Percentiles rank a stretch among this genome's conserved stretches.
phyloP scores from a whole-genome alignment of 2,113 vertebrate genomes.

The Serilophus lunatus region DNA sequence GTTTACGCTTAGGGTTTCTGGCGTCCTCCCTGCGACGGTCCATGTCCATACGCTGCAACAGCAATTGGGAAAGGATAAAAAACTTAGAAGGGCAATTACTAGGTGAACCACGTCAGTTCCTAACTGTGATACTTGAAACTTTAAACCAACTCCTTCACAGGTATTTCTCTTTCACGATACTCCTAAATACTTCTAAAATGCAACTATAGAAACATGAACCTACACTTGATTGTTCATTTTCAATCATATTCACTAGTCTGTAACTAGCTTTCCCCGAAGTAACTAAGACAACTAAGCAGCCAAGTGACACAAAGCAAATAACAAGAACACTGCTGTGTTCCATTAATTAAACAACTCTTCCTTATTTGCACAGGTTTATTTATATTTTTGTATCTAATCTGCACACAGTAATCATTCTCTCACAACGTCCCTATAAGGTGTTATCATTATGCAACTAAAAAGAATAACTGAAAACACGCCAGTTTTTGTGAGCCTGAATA shows the following conservation, averaged over 20 bases:
- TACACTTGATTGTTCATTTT: neutral
- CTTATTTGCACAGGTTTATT: neutral
- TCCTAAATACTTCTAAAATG: neutral
- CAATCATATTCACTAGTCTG: neutral
- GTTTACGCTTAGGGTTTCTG: constrained; percentile 91
- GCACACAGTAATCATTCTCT: neutral
- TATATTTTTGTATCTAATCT: neutral
- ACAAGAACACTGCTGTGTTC: neutral
- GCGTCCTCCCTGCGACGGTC: constrained; percentile 94
- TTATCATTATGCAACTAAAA: neutral
- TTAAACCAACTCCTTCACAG: neutral
- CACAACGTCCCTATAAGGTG: neutral
- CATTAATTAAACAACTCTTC: neutral
- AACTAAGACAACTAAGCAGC: neutral
- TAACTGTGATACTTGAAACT: neutral
- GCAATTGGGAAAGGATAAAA: neutral
- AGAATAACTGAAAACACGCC: neutral
- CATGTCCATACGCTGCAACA: constrained; percentile 90
- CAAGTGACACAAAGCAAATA: neutral
- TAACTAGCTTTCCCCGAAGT: neutral
- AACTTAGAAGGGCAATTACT: neutral
- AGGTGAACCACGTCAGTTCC: neutral
- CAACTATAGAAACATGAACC: neutral
- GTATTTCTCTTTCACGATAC: neutral
- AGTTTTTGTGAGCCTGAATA: neutral